Conservation (phyloP, 37 sponge, comb jelly and placozoan species). For the Geodia barretti region DNA sequence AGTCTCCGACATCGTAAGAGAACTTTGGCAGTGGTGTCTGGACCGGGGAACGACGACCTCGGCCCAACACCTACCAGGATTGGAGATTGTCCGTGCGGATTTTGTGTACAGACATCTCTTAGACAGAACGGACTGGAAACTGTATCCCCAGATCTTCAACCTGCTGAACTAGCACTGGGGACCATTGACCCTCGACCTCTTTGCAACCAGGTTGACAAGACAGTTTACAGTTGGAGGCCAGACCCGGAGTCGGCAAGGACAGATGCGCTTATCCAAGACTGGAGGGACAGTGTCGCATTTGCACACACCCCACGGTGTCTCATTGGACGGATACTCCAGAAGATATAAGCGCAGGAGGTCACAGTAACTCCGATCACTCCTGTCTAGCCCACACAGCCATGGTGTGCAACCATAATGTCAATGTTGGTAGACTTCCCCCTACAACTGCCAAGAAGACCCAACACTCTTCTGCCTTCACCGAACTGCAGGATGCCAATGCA, state of each 20-base stretch:
- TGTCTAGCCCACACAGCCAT: neutral
- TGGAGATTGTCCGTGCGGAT: conserved; percentile 17
- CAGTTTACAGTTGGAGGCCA: conserved; percentile 26
- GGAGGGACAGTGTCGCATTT: neutral
- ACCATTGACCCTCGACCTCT: conserved; percentile 12
- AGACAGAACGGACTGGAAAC: conserved; percentile 8
- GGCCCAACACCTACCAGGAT: conserved; percentile 29
- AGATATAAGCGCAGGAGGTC: conserved; percentile 3
- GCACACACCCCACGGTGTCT: neutral
- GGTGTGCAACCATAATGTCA: neutral
- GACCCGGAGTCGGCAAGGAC: conserved; percentile 1
- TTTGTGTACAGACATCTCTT: neutral
- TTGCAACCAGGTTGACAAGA: conserved; percentile 27
- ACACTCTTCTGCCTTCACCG: neutral
- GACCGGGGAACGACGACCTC: neutral
- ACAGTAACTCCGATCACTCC: neutral
- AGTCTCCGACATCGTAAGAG: neutral
- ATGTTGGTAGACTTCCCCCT: neutral
- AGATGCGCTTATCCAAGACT: neutral
- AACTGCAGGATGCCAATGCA: neutral
- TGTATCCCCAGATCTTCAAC: neutral
- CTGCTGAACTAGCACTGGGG: neutral
- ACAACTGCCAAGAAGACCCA: neutral
- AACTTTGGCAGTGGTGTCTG: conserved; percentile 26
- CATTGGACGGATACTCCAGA: conserved; percentile 4